Evolutionary conservation across 2,888 invertebrate species (phyloP).

Genomic region (Tuberolachnus salignus): DNA sequence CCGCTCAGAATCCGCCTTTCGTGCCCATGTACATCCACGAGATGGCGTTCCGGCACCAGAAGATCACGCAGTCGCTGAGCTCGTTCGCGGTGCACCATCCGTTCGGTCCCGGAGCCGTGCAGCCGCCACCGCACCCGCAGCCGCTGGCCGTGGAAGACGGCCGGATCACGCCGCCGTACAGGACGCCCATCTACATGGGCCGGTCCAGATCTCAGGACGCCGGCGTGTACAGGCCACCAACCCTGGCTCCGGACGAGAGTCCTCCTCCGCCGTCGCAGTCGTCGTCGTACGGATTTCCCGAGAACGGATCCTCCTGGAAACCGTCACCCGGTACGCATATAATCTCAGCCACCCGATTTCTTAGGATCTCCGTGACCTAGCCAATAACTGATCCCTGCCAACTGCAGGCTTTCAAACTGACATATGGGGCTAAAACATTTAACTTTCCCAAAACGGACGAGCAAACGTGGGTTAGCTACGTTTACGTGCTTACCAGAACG

Average conservation of each 20-base stretch:
- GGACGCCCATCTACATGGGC: constrained; percentile 57
- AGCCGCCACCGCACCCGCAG: constrained; percentile 69
- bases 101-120: constrained; percentile 65
- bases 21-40: constrained; percentile 78
- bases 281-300: constrained; percentile 42
- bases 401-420: no score
- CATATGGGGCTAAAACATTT: no score
- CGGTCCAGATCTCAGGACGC: constrained; percentile 52
- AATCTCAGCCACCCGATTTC: no score
- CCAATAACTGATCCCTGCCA: no score
- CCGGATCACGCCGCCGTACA: constrained; percentile 63
- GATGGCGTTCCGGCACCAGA: constrained; percentile 62
- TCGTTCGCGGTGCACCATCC: constrained; percentile 61
- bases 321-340: constrained; percentile 33
- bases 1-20: constrained; percentile 84
- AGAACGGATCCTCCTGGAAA: constrained; percentile 49
- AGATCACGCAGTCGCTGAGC: constrained; percentile 40
- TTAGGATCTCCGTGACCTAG: no score
- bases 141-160: constrained; percentile 77
- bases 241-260: constrained; percentile 63
- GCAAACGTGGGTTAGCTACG: no score
- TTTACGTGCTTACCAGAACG: no score
- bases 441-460: no score
- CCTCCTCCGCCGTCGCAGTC: constrained; percentile 15
- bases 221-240: constrained; percentile 60